phyloP scores from a whole-genome alignment of 1,140 invertebrate species.

The Eueides isabella region DNA sequence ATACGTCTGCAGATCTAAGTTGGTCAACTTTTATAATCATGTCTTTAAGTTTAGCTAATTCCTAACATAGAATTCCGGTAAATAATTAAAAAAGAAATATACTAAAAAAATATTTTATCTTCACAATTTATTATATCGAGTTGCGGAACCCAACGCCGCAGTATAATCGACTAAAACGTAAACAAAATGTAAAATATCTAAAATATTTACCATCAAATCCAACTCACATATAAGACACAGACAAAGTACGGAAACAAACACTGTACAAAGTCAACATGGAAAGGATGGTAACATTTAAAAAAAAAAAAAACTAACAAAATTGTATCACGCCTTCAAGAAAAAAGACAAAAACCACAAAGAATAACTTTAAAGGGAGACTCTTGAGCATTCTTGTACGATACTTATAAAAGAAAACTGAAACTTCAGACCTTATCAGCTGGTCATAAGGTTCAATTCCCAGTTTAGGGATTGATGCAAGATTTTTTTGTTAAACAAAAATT shows the following conservation, averaged over 20 bases:
- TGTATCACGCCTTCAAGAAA: not conserved
- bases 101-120: too few relatives aligned
- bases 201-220: not conserved
- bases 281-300: not conserved
- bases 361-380: constrained; percentile 5
- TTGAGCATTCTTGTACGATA: not conserved
- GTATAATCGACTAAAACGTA: too few relatives aligned
- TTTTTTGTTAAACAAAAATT: not conserved
- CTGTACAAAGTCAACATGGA: not conserved
- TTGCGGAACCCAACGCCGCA: too few relatives aligned
- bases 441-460: not conserved
- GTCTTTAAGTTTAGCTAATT: too few relatives aligned
- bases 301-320: not conserved
- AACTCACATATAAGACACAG: not conserved
- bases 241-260: not conserved
- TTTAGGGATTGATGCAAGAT: not conserved
- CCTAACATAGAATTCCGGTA: too few relatives aligned
- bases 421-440: not conserved
- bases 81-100: too few relatives aligned
- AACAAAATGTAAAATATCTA: not conserved
- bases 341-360: not conserved
- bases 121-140: too few relatives aligned
- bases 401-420: not conserved
- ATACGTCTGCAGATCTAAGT: too few relatives aligned
- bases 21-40: too few relatives aligned